Base-by-base conservation (phyloP, 2,113 vertebrate genomes). In the Embiotoca jacksoni region DNA sequence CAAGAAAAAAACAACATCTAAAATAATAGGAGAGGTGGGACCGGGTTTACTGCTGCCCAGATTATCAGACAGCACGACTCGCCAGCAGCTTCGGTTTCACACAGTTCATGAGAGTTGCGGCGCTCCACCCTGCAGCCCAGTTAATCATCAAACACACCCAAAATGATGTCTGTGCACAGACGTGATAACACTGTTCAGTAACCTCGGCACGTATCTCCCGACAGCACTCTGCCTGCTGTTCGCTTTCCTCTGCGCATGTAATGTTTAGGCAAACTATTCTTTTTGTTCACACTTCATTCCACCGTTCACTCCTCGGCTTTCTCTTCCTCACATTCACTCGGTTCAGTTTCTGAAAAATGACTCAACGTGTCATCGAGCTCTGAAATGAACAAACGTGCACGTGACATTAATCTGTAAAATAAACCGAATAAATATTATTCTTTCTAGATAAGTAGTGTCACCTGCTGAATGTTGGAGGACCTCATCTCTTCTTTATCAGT, bases 81-180 rank as follows among this genome's bases (percentile, higher is more conserved):
- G 10, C 10, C 41, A 44, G 13, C 16, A 52, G 15, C 23, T 35
- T 52, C 30, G 59, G 33, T 33, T 8, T 5, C 10, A 10, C 14
- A n/a, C 3, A 68, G 8, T 35, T 6, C 30, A 33, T 13, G 2
- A 15, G 15, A 13, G 37, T 36, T 6, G 44, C 31, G 8, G 56
- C 53, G 72, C 59, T 58, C 77, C 83, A 49, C 80, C 66, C 62
- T 37, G 2, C 47, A 31, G 57, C 10, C n/a, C 16, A 32, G 61
- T 64, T 69, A 61, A 54, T 80, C 58, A 66, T 72, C n/a, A 74
- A 47, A 84, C 81, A 61, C 84, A 60, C 87, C 79, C 75, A 73
- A 31, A 83, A 70, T 14, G 23, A 61, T 23, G 75, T 36, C 57
- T 67, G 4, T 77, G 84, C 23, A 62, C 60, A 33, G n/a, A 39